A percentile compares a stretch with the other conserved stretches of the same genome.
Conservation (phyloP, 2,797 vertebrate species). For the Merluccius polli region DNA sequence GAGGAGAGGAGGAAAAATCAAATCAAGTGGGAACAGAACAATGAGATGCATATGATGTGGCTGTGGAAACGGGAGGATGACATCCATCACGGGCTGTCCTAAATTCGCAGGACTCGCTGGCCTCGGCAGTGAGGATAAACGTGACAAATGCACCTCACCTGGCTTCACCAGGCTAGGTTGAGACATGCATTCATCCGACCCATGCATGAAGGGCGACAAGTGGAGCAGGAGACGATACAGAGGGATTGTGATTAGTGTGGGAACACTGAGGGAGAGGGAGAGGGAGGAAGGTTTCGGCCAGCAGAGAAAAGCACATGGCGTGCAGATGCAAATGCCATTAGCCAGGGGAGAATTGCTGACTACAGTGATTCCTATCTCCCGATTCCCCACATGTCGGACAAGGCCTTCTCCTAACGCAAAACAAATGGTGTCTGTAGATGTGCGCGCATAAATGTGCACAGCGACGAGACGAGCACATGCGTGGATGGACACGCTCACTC, state of each 20-base stretch:
- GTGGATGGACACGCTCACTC: neutral
- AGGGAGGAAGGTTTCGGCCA: conserved; percentile 1
- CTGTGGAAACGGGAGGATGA: neutral
- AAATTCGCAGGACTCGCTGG: neutral
- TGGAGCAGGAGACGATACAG: neutral
- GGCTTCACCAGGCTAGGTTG: neutral
- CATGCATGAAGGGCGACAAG: neutral
- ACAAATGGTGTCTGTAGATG: conserved; percentile 11
- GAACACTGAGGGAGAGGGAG: conserved; percentile 8
- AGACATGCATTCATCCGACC: neutral
- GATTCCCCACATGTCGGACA: conserved; percentile 36
- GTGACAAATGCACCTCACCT: neutral
- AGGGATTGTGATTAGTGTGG: conserved; percentile 13
- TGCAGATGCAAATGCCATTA: conserved; percentile 60
- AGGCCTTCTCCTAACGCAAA: conserved; percentile 16
- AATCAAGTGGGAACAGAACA: neutral
- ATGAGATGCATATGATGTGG: neutral
- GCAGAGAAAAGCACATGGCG: conserved; percentile 34
- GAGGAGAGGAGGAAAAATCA: neutral
- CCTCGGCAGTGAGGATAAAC: neutral
- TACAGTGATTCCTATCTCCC: conserved; percentile 41
- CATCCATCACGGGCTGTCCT: neutral
- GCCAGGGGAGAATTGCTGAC: conserved; percentile 51
- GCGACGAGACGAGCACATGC: neutral
- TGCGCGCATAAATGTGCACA: neutral